A percentile compares a stretch with the other conserved stretches of the same genome.
These are phyloP conservation scores for Tetropium fuscum DNA, from an alignment of 2,888 invertebrate genomes.

Conservation along the genomic window DNA sequence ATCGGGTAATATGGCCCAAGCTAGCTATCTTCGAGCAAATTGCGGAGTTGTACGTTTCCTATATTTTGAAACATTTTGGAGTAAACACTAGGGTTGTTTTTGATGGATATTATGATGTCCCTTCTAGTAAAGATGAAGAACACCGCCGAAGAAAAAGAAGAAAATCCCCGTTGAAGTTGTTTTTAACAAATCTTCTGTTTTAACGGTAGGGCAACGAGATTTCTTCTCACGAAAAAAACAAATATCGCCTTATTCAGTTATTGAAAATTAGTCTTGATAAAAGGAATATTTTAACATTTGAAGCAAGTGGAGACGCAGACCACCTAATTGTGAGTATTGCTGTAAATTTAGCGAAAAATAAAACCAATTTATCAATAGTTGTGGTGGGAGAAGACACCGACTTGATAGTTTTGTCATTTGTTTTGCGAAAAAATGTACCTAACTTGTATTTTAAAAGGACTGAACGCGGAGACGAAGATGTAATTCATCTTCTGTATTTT, in stretches of 20 bases:
- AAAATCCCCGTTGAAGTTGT: slow-evolving; percentile 7
- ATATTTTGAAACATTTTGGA: neutral
- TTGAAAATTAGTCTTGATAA: neutral
- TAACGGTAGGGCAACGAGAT: neutral
- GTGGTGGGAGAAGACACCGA: slow-evolving; percentile 3
- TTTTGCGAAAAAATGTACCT: neutral
- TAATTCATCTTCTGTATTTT: too few species aligned
- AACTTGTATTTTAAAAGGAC: slow-evolving; percentile 8
- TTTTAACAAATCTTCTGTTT: neutral
- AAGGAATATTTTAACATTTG: neutral
- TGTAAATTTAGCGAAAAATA: slow-evolving; percentile 1
- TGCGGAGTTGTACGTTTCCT: neutral
- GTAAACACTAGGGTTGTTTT: neutral
- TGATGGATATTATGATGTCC: neutral
- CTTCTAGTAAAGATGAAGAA: neutral
- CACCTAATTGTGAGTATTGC: neutral
- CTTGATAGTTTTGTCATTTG: slow-evolving; percentile 4
- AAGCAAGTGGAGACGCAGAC: slow-evolving; percentile 4
- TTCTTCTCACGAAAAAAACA: slow-evolving; percentile 2
- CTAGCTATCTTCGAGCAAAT: neutral
- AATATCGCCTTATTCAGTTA: neutral
- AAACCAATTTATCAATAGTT: neutral
- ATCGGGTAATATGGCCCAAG: too few species aligned
- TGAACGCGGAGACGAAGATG: neutral
- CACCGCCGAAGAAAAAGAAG: neutral